Evolutionary conservation across 2,888 invertebrate species (phyloP).

Genomic region (Hipparchia sbordonii): DNA sequence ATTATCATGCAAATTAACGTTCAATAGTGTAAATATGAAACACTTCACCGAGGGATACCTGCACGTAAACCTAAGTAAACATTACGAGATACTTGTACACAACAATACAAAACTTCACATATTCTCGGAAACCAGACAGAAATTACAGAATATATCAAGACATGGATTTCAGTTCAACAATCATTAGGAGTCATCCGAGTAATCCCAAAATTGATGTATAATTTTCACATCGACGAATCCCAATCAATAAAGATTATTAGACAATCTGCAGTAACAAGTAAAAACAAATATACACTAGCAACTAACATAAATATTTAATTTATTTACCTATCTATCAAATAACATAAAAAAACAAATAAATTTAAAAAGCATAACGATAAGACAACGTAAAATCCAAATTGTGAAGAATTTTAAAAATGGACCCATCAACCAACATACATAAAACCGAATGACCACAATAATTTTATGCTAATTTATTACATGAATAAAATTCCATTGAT

Average conservation of each 20-base stretch:
- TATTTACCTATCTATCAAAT: background rate
- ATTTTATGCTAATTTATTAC: background rate
- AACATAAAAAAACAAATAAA: background rate
- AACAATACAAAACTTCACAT: background rate
- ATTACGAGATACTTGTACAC: background rate
- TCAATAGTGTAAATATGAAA: conserved; percentile 20
- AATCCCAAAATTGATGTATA: too few species aligned
- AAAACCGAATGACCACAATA: background rate
- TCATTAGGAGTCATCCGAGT: too few species aligned
- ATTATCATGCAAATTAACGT: conserved; percentile 21
- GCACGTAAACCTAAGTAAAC: too few species aligned
- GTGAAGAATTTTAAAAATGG: background rate
- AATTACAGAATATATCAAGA: background rate
- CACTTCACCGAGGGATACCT: conserved; percentile 8
- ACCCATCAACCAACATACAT: background rate
- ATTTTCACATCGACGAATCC: too few species aligned
- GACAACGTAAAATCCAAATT: background rate
- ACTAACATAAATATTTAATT: background rate
- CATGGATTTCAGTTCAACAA: too few species aligned
- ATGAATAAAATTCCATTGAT: conserved; percentile 2
- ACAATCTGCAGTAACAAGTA: background rate
- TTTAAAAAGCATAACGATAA: background rate
- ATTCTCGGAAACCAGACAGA: background rate
- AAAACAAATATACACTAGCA: background rate
- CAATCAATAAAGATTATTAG: background rate